Conservation (phyloP, 2,113 vertebrate genomes). For the Nanorana parkeri region DNA sequence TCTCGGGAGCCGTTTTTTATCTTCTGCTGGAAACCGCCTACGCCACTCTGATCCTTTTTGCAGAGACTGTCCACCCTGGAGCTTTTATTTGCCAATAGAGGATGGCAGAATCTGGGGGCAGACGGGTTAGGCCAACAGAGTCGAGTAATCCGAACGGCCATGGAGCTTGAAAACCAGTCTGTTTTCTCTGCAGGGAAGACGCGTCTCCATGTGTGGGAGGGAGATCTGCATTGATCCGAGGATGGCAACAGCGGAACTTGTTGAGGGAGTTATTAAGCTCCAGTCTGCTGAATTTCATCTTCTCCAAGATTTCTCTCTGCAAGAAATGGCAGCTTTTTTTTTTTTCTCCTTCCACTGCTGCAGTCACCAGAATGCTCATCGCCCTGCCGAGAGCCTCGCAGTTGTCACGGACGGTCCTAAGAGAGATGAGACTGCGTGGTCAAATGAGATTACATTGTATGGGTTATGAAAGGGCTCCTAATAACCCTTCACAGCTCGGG, state of each 20-base stretch:
- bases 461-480: too few relatives aligned
- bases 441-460: too few relatives aligned
- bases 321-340: not conserved
- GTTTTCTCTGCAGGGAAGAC: not conserved
- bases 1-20: too few relatives aligned
- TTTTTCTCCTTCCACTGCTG: not conserved
- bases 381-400: too few relatives aligned
- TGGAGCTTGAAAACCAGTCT: not conserved
- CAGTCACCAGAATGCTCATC: not conserved
- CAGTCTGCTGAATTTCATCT: conserved; percentile 19
- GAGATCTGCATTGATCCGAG: not conserved
- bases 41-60: too few relatives aligned
- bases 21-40: too few relatives aligned
- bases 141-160: too few relatives aligned
- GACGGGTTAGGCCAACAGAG: not conserved
- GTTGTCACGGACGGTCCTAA: too few relatives aligned
- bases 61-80: too few relatives aligned
- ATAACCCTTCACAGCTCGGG: too few relatives aligned
- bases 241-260: not conserved
- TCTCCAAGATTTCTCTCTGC: not conserved
- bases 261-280: not conserved
- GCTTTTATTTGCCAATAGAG: too few relatives aligned
- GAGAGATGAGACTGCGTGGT: too few relatives aligned
- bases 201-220: not conserved
- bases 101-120: not conserved